These are phyloP conservation scores for Phylloscopus whistleri DNA, from an alignment of 2,113 vertebrate species.

Conservation along the genomic window DNA sequence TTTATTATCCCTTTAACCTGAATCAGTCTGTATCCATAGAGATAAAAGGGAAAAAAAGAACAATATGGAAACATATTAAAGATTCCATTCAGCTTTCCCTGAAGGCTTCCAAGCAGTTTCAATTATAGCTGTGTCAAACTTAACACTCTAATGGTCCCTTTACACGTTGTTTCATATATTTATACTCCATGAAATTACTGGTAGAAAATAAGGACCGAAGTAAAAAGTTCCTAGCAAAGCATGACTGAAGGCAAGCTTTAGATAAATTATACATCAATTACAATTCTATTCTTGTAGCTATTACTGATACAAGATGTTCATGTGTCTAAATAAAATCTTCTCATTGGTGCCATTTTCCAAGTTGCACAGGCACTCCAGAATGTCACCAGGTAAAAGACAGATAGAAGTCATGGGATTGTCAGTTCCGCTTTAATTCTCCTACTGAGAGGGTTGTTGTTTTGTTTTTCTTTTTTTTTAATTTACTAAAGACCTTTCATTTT, in stretches of 20 bases:
- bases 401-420: background rate
- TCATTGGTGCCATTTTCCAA: background rate
- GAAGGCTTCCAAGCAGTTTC: background rate
- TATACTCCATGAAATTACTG: background rate
- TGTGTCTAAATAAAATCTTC: background rate
- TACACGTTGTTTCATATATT: background rate
- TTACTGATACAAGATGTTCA: background rate
- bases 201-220: background rate
- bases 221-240: background rate
- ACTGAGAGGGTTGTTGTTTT: background rate
- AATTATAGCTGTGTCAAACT: background rate
- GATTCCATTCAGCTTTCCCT: background rate
- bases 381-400: background rate
- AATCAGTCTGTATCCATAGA: background rate
- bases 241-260: background rate
- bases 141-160: background rate
- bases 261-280: background rate
- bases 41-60: background rate
- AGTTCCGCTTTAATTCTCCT: background rate
- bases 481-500: background rate
- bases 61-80: background rate
- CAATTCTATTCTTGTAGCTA: background rate
- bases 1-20: background rate
- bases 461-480: background rate
- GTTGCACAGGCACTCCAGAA: background rate